Percentiles rank a stretch among this genome's conserved stretches.
Conservation (phyloP, 1,140 invertebrate genomes). For the Eueides isabella region DNA sequence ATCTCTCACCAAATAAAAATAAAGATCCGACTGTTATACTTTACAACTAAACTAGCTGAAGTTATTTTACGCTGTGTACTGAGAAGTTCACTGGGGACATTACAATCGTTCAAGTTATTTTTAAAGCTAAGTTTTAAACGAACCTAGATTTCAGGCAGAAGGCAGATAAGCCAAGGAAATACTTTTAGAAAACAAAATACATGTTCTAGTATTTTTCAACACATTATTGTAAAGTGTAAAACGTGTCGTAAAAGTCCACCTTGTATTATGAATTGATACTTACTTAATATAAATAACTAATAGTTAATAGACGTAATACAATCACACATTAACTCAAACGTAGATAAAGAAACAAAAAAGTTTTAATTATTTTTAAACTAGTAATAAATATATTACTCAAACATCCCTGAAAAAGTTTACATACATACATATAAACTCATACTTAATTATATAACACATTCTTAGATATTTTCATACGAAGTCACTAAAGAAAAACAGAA, state of each 20-base stretch:
- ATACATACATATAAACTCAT: too few species aligned
- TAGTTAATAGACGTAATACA: too few species aligned
- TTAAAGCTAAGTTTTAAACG: neutral
- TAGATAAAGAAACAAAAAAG: too few species aligned
- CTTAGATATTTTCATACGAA: neutral
- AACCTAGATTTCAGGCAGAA: slow-evolving; percentile 1
- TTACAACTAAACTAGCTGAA: slow-evolving; percentile 1
- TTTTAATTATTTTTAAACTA: too few species aligned
- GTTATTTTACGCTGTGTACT: neutral
- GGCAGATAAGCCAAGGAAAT: neutral
- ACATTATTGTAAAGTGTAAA: neutral
- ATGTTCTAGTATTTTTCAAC: neutral
- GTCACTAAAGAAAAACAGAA: neutral
- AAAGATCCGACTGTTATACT: neutral
- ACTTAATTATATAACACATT: too few species aligned
- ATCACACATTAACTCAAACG: too few species aligned
- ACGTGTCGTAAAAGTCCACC: too few species aligned
- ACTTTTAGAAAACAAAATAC: neutral
- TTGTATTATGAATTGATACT: too few species aligned
- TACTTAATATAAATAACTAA: too few species aligned
- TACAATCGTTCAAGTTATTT: neutral
- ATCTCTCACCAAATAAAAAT: neutral
- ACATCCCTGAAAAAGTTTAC: too few species aligned
- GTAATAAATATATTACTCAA: too few species aligned
- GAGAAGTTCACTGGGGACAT: neutral